A percentile compares a stretch with the other conserved stretches of the same genome.
Evolutionary conservation across 2,113 vertebrate genomes (phyloP).

Genomic region (Cryptomyrus ogoouensis): DNA sequence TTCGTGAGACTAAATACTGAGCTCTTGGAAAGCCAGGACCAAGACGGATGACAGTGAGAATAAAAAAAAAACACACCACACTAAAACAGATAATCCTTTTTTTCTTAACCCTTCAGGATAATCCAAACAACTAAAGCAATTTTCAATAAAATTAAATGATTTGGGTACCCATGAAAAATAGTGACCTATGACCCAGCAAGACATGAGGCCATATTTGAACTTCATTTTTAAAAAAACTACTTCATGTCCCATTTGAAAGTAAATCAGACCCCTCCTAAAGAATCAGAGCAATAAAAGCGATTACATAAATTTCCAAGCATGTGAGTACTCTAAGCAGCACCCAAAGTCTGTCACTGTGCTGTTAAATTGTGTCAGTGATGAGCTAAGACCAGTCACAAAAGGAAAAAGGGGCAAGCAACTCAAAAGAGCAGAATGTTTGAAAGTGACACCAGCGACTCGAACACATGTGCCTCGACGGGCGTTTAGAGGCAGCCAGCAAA

Average conservation of each 20-base stretch:
- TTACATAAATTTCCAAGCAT: background rate
- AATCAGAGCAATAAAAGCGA: background rate
- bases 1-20: background rate
- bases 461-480: background rate
- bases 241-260: background rate
- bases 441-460: background rate
- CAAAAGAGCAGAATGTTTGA: background rate
- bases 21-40: background rate
- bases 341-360: background rate
- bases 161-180: background rate
- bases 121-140: background rate
- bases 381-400: background rate
- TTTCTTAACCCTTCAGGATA: conserved; percentile 8
- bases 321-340: background rate
- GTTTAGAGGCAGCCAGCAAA: conserved; percentile 22
- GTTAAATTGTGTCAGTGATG: background rate
- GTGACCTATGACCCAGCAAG: background rate
- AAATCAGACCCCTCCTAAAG: background rate
- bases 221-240: background rate
- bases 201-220: background rate
- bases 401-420: background rate
- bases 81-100: background rate
- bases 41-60: background rate
- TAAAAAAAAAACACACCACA: background rate
- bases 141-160: background rate